Percentiles rank a stretch among this genome's conserved stretches.
Evolutionary conservation across 2,888 invertebrate genomes (phyloP).

Genomic region (Cantharis flavilabris): DNA sequence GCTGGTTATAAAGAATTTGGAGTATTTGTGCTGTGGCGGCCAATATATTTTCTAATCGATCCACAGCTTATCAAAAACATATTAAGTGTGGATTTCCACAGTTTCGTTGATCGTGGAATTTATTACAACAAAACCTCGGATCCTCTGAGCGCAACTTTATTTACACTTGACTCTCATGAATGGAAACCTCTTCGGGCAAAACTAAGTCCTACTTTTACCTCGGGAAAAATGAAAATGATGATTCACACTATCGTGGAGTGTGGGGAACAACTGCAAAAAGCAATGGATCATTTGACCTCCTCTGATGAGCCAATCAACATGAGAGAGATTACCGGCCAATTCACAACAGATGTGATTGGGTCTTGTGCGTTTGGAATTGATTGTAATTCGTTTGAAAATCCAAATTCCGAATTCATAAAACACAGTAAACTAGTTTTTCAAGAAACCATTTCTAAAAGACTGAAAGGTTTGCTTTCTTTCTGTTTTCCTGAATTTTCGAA

Average conservation of each 20-base stretch:
- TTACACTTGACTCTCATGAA: slow-evolving; percentile 58
- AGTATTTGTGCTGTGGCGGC: not conserved
- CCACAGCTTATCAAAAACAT: slow-evolving; percentile 40
- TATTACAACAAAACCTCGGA: slow-evolving; percentile 50
- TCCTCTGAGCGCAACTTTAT: slow-evolving; percentile 61
- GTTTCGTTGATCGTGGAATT: slow-evolving; percentile 65
- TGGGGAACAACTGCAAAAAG: slow-evolving; percentile 57
- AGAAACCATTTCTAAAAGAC: slow-evolving; percentile 5
- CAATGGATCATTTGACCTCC: slow-evolving; percentile 50
- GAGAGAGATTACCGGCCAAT: slow-evolving; percentile 60
- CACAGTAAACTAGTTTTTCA: slow-evolving; percentile 33
- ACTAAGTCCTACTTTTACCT: slow-evolving; percentile 59
- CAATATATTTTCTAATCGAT: not conserved
- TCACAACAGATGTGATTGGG: slow-evolving; percentile 64
- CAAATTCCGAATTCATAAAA: slow-evolving; percentile 57
- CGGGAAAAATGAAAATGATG: slow-evolving; percentile 65
- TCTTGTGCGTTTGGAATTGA: slow-evolving; percentile 65
- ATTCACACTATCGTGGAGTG: slow-evolving; percentile 63
- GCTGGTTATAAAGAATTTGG: not conserved
- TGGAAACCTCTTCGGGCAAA: slow-evolving; percentile 66
- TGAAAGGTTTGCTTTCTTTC: slow-evolving; percentile 16
- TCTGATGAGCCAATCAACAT: slow-evolving; percentile 44
- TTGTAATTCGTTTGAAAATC: slow-evolving; percentile 60
- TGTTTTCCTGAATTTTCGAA: slow-evolving; percentile 33
- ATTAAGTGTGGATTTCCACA: slow-evolving; percentile 61